Evolutionary conservation across 1,140 invertebrate genomes (phyloP).

Genomic region (Papilio xuthus): DNA sequence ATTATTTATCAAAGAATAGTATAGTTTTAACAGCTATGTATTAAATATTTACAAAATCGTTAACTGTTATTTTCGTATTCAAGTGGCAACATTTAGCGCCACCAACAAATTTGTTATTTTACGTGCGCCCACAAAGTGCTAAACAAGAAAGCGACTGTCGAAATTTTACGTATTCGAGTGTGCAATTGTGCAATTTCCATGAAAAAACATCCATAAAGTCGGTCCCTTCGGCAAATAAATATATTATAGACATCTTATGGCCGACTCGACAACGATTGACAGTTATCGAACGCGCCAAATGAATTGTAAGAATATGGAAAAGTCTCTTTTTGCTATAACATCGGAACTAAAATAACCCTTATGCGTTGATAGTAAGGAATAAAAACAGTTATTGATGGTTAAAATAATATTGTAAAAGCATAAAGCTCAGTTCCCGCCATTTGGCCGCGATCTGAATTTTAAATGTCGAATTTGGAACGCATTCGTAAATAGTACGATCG

Average conservation of each 20-base stretch:
- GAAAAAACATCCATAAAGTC: constrained; percentile 65
- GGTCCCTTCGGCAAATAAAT: constrained; percentile 73
- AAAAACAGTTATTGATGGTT: constrained; percentile 3
- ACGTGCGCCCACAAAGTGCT: constrained; percentile 40
- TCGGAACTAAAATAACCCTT: constrained; percentile 40
- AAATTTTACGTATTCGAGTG: constrained; percentile 51
- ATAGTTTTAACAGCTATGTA: neutral
- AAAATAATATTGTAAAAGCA: constrained; percentile 57
- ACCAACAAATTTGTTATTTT: constrained; percentile 30
- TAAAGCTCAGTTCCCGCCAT: constrained; percentile 71
- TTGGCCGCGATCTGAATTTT: constrained; percentile 68
- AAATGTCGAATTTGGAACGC: constrained; percentile 62
- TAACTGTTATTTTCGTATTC: neutral
- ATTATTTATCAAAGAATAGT: neutral
- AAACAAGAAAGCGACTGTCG: constrained; percentile 38
- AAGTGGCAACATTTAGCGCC: constrained; percentile 20
- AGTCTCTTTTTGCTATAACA: constrained; percentile 24
- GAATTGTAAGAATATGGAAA: constrained; percentile 65
- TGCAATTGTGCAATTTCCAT: constrained; percentile 68
- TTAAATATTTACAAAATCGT: neutral
- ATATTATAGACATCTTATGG: constrained; percentile 66
- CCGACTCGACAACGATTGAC: constrained; percentile 66
- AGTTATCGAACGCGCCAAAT: constrained; percentile 75
- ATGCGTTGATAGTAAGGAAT: constrained; percentile 35
- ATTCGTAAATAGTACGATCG: constrained; percentile 64